Conservation (phyloP, 2,797 vertebrate genomes). For the Arctocebus calabarensis region DNA sequence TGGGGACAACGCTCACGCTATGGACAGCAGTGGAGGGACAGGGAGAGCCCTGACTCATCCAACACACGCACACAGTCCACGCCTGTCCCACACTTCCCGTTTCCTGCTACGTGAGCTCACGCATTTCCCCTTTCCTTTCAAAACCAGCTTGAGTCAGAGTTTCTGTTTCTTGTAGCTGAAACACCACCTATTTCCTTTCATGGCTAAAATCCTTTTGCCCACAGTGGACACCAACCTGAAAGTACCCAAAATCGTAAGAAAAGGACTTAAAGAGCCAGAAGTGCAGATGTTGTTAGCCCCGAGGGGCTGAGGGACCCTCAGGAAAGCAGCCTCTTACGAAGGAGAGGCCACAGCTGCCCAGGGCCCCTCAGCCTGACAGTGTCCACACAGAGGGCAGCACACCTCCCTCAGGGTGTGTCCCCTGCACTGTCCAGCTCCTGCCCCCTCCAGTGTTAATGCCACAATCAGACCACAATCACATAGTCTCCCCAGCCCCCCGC, state of each 20-base stretch:
- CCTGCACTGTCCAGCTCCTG: not conserved
- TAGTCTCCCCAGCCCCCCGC: not conserved
- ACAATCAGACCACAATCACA: not conserved
- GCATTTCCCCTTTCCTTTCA: slow-evolving; percentile 7
- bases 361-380: not conserved
- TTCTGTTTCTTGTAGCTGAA: slow-evolving; percentile 37
- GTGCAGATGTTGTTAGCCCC: too few relatives aligned
- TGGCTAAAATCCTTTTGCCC: not conserved
- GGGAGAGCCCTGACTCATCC: not conserved
- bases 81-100: slow-evolving; percentile 16
- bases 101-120: slow-evolving; percentile 37
- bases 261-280: too few relatives aligned
- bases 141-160: slow-evolving; percentile 73
- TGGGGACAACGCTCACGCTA: not conserved
- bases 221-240: too few relatives aligned
- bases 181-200: slow-evolving; percentile 54
- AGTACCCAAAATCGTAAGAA: too few relatives aligned
- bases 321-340: too few relatives aligned
- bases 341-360: too few relatives aligned
- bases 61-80: not conserved
- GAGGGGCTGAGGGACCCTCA: too few relatives aligned
- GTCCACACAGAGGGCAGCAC: not conserved
- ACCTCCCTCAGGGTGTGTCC: not conserved
- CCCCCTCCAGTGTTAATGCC: too few relatives aligned
- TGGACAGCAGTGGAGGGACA: not conserved